phyloP scores from a whole-genome alignment of 2,113 vertebrate species.

The Phalacrocorax carbo region DNA sequence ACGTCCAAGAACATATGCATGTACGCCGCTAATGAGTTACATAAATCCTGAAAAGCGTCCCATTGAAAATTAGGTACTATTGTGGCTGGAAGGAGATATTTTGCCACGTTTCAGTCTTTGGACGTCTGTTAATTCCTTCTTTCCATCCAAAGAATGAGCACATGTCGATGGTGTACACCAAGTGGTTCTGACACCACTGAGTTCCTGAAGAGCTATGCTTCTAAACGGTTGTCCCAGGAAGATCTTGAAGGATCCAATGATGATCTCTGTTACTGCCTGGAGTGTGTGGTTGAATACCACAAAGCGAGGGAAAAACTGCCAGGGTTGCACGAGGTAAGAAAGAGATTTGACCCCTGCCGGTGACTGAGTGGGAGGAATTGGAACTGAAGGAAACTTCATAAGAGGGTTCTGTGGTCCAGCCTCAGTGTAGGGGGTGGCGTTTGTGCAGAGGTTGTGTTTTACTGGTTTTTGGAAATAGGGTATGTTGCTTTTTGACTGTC shows the following conservation, averaged over 20 bases:
- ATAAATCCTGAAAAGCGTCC: background rate
- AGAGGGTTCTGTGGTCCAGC: background rate
- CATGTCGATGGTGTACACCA: slow-evolving; percentile 83
- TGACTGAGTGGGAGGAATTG: accelerated
- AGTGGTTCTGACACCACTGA: slow-evolving; percentile 46
- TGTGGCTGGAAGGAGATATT: background rate
- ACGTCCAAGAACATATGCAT: background rate
- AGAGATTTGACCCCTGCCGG: background rate
- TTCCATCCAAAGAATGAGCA: slow-evolving; percentile 77
- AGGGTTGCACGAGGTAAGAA: slow-evolving; percentile 74
- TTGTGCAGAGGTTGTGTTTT: background rate
- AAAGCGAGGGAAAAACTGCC: slow-evolving; percentile 74
- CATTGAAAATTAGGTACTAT: background rate
- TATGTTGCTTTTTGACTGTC: background rate
- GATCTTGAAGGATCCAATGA: slow-evolving; percentile 71
- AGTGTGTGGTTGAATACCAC: slow-evolving; percentile 86
- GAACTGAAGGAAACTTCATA: background rate
- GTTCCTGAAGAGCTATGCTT: slow-evolving; percentile 74
- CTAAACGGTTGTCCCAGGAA: background rate
- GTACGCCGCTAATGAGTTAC: background rate
- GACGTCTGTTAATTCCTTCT: background rate
- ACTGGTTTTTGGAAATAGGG: background rate
- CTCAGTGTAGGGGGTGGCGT: background rate
- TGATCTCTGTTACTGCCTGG: slow-evolving; percentile 82
- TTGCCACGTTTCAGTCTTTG: background rate